These are phyloP conservation scores for Crossaster papposus DNA, from an alignment of 53 echinoderm and acorn worm species.

Conservation along the genomic window DNA sequence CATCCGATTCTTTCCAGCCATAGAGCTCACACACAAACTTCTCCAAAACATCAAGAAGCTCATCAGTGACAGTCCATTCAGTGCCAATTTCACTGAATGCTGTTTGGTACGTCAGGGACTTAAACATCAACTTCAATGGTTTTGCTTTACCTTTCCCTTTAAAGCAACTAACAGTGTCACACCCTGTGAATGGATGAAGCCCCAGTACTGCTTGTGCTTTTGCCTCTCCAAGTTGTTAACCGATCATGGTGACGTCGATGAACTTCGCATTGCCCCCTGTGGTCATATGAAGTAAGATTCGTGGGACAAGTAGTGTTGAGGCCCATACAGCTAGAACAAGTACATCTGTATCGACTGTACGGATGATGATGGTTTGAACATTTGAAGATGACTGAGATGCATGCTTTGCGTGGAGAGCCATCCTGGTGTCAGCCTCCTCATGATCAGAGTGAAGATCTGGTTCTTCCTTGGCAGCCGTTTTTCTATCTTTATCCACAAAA, in stretches of 20 bases:
- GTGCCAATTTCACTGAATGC: constrained; percentile 47
- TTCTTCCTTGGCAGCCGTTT: constrained; percentile 20
- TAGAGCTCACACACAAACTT: constrained; percentile 53
- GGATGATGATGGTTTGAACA: constrained; percentile 36
- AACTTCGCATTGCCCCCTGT: constrained; percentile 58
- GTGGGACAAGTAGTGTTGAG: constrained; percentile 12
- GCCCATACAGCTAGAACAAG: constrained; percentile 62
- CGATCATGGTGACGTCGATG: constrained; percentile 34
- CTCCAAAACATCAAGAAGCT: constrained; percentile 30
- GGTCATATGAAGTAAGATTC: constrained; percentile 49
- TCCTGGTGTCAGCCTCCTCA: constrained; percentile 60
- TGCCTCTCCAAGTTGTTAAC: constrained; percentile 26
- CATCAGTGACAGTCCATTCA: constrained; percentile 23
- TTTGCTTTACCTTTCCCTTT: constrained; percentile 70
- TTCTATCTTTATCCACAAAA: constrained; percentile 20
- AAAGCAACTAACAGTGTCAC: constrained; percentile 76
- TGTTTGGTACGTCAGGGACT: constrained; percentile 21
- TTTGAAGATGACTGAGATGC: constrained; percentile 36
- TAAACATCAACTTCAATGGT: constrained; percentile 42
- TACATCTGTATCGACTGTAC: constrained; percentile 66
- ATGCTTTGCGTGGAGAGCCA: constrained; percentile 51
- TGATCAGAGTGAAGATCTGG: constrained; percentile 50
- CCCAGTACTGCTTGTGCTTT: constrained; percentile 61
- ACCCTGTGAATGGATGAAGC: constrained; percentile 73
- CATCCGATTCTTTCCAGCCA: constrained; percentile 42